Base-by-base conservation (phyloP, 2,797 vertebrate species). In the Apogon hyalosoma region DNA sequence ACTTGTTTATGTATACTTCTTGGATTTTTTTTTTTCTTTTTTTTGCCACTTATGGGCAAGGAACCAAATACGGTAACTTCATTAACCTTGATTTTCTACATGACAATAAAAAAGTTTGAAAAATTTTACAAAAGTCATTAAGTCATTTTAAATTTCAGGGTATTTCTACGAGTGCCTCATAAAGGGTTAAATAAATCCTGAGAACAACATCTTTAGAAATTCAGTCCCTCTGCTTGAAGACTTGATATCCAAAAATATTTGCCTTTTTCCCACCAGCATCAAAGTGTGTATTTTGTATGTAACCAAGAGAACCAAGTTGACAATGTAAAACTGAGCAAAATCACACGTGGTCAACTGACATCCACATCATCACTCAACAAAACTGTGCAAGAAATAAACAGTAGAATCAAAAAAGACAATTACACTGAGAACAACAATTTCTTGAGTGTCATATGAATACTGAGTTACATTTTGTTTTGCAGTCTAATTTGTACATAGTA, bases 191-290 rank as follows among this genome's bases (percentile, higher is more conserved):
- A 36, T 36, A 36, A 9, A 36, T 8, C 33, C 9, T 10, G 33
- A 36, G 36, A 46, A 41, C 50, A 69, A 33, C 11, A 49, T 63
- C 16, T 63, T 56, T 7, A 68, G 18, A 10, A 48, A 28, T 15
- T 53, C 15, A 41, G 9, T 15, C 52, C 7, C n/a, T 60, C 53
- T 52, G n/a, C 14, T 53, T 63, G 38, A 46, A 52, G 39, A 49
- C 47, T 28, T 15, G 15, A 7, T 62, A 64, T 6, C 38, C 2
- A 18, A 7, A 24, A 45, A 58, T 39, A 38, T 72, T 36, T 55
- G n/a, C 45, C 52, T 47, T 73, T 61, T 48, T 40, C 24, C 42
- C 45, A 52, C 59, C 51, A 55, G 61, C 33, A 56, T 24, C 38
- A 52, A 13, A 2, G 24, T 36, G 33, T 36, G 33, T 36, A 38